Base-by-base conservation (phyloP, 2,888 invertebrate species). In the Agriotes lineatus region DNA sequence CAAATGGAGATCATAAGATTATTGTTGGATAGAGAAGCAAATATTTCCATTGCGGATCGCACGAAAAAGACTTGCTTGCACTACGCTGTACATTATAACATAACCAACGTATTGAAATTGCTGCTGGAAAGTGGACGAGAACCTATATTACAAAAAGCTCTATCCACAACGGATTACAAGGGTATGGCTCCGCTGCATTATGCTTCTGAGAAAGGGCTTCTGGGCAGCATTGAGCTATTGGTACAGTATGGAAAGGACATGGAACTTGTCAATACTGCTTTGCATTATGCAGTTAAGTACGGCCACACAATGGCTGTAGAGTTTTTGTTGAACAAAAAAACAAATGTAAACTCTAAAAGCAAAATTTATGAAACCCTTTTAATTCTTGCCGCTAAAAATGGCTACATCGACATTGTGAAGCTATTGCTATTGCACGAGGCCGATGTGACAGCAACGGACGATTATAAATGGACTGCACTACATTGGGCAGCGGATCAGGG, bases 71-170 rank as follows among this genome's bases (percentile, higher is more conserved):
- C 58, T 2, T 25, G 22, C 1, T 44, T 59, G 16, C 25, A 59
- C 9, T 44, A 59, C 14, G 58, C 58, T 9, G 5, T 52, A 1
- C 52, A 52, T 52, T n/a, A n/a, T n/a, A n/a, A n/a, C n/a, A n/a
- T n/a, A n/a, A n/a, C n/a, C n/a, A n/a, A n/a, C n/a, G n/a, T n/a
- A n/a, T n/a, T n/a, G n/a, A n/a, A n/a, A n/a, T n/a, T n/a, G n/a
- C n/a, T n/a, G n/a, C n/a, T n/a, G n/a, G n/a, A n/a, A n/a, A n/a
- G n/a, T n/a, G n/a, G n/a, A n/a, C n/a, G n/a, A n/a, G n/a, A n/a
- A n/a, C n/a, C n/a, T n/a, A n/a, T n/a, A n/a, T n/a, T n/a, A n/a
- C n/a, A n/a, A n/a, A n/a, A n/a, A n/a, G n/a, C n/a, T n/a, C n/a
- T n/a, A n/a, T n/a, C n/a, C n/a, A n/a, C n/a, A n/a, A n/a, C n/a